phyloP scores from a whole-genome alignment of 92 coral and sea anemone species.

The Pocillopora grandis region DNA sequence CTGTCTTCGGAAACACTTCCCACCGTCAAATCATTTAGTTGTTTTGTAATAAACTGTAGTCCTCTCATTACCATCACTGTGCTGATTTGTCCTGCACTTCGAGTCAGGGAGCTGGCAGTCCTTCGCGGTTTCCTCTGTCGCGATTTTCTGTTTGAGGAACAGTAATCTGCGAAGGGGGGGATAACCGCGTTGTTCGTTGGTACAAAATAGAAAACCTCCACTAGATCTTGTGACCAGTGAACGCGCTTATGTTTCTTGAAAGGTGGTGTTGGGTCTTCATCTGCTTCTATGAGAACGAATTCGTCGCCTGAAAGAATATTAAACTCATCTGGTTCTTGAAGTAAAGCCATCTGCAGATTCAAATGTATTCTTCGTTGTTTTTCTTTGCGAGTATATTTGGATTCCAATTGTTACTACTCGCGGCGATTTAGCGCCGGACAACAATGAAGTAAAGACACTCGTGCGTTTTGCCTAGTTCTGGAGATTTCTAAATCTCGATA shows the following conservation, averaged over 20 bases:
- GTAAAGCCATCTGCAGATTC: constrained; percentile 17
- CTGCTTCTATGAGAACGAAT: constrained; percentile 24
- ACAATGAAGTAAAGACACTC: background rate
- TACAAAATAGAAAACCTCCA: constrained; percentile 58
- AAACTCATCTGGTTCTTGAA: constrained; percentile 39
- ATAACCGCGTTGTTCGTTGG: constrained; percentile 42
- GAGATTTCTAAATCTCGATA: constrained; percentile 8
- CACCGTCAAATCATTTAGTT: constrained; percentile 47
- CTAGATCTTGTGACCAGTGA: constrained; percentile 66
- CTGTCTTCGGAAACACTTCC: constrained; percentile 38
- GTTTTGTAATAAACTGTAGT: constrained; percentile 53
- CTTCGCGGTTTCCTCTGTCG: constrained; percentile 39
- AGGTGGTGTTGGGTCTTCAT: constrained; percentile 35
- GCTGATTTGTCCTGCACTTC: constrained; percentile 55
- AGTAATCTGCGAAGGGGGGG: constrained; percentile 46
- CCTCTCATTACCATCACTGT: constrained; percentile 64
- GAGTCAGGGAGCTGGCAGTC: constrained; percentile 24
- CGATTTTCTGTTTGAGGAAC: constrained; percentile 33
- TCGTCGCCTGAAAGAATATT: constrained; percentile 45
- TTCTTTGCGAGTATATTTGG: background rate
- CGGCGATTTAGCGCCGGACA: background rate
- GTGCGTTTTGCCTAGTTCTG: constrained; percentile 19
- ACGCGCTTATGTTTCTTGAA: constrained; percentile 56
- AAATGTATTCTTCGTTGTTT: background rate
- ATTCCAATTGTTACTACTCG: background rate